Base-by-base conservation (phyloP, 2,797 vertebrate species). In the Xenops minutus region DNA sequence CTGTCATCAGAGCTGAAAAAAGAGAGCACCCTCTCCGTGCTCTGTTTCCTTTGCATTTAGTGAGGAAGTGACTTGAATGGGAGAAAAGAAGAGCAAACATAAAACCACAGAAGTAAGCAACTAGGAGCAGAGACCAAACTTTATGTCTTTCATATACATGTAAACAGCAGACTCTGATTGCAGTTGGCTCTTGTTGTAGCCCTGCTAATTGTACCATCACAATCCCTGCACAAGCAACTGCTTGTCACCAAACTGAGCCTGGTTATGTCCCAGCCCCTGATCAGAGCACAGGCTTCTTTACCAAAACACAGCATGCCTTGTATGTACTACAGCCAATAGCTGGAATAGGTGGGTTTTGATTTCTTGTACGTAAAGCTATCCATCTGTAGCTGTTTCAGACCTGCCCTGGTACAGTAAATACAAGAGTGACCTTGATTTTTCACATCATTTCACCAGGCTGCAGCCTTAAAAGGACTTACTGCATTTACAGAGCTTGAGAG, bases 321-420 rank as follows among this genome's bases (percentile, higher is more conserved):
- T n/a, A 78, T 23, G 32, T 63, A 26, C 39, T 36, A 56, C 66
- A 69, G 46, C 72, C 46, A 82, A 37, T 6, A 58, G 73, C 73
- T 94, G 59, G 73, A 63, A n/a, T 10, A 88, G 71, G 44, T 76
- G 41, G 36, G 11, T 0, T 81, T 82, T 46, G 41, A 86, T 69
- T 94, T 88, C 89, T 88, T 52, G 34, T 56, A 73, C 51, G 66
- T 86, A 95, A 88, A 90, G 56, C 34, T 85, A 74, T 64, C 16
- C 44, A 78, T 90, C 90, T 86, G 93, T 77, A 94, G 63, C 67
- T 71, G 71, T 71, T 85, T 84, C 85, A 88, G 85, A 67, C 80
- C 64, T 92, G 77, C 83, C 62, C 63, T 88, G 34, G 41, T 76
- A 95, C 48, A 76, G 79, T 93, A 94, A 93, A 90, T 90, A 93